phyloP scores from a whole-genome alignment of 2,113 vertebrate species.

The Acanthochromis polyacanthus region DNA sequence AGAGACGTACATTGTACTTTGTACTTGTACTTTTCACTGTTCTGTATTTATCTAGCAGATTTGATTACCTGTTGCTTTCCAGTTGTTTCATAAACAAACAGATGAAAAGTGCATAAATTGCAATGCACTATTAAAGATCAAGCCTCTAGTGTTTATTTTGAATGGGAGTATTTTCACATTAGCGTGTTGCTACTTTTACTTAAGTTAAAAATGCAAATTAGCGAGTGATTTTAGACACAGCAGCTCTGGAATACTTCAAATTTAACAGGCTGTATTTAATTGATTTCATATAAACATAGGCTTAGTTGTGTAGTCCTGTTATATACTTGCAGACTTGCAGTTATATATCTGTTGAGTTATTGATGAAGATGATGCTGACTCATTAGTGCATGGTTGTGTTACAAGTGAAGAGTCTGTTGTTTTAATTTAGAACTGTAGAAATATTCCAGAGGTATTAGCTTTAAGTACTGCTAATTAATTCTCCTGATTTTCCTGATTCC shows the following conservation, averaged over 20 bases:
- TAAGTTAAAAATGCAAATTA: neutral
- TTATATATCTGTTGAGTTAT: too few relatives aligned
- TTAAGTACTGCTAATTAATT: neutral
- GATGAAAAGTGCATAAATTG: neutral
- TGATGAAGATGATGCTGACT: too few relatives aligned
- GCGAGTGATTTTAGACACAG: neutral
- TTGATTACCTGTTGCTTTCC: constrained; percentile 1
- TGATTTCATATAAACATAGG: neutral
- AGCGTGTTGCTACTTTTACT: neutral
- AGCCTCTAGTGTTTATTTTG: neutral
- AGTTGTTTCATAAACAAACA: constrained; percentile 12
- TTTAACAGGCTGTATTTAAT: neutral
- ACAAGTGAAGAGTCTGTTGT: too few relatives aligned
- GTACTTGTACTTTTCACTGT: neutral
- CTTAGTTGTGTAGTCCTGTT: neutral
- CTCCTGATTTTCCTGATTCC: neutral
- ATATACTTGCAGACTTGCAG: too few relatives aligned
- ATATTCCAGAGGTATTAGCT: neutral
- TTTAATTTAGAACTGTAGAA: too few relatives aligned
- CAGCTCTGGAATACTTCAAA: neutral
- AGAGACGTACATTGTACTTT: too few relatives aligned
- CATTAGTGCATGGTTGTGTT: too few relatives aligned
- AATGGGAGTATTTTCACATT: neutral
- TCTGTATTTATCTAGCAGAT: neutral
- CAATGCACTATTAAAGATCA: neutral